These are phyloP conservation scores for Schizopygopsis malacanthus DNA, from an alignment of 2,797 vertebrate genomes.

Conservation along the genomic window DNA sequence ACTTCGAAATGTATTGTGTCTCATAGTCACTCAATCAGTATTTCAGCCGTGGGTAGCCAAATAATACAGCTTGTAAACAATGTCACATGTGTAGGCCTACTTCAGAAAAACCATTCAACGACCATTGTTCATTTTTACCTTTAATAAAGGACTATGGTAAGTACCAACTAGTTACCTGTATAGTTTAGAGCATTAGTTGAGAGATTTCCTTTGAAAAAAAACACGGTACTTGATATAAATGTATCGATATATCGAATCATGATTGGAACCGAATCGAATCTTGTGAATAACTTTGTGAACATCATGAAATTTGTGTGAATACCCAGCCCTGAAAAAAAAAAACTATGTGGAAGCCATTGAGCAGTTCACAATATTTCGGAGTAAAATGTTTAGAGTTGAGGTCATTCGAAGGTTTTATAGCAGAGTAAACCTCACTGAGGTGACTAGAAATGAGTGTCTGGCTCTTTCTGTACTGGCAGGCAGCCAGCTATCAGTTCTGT, in stretches of 20 bases:
- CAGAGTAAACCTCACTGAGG: constrained; percentile 9
- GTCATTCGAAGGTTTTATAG: constrained; percentile 5
- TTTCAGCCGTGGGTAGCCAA: not conserved
- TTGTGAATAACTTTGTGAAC: not conserved
- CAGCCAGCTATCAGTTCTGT: not conserved
- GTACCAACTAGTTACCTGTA: not conserved
- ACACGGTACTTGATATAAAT: too few relatives aligned
- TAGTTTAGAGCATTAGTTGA: not conserved
- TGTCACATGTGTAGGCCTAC: not conserved
- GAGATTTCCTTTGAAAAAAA: not conserved
- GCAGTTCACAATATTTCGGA: not conserved
- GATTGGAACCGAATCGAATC: not conserved
- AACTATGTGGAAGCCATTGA: not conserved
- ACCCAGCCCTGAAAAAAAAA: not conserved
- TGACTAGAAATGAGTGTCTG: constrained; percentile 4
- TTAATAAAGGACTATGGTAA: not conserved
- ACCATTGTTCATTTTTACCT: not conserved
- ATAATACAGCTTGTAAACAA: not conserved
- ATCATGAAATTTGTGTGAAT: not conserved
- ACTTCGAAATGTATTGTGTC: not conserved
- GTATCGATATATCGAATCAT: not conserved
- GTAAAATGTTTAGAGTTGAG: not conserved
- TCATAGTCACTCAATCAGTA: not conserved
- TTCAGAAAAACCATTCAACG: not conserved
- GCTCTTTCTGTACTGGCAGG: not conserved